phyloP scores from a whole-genome alignment of 2,888 invertebrate species.

The Mycogona germanica region DNA sequence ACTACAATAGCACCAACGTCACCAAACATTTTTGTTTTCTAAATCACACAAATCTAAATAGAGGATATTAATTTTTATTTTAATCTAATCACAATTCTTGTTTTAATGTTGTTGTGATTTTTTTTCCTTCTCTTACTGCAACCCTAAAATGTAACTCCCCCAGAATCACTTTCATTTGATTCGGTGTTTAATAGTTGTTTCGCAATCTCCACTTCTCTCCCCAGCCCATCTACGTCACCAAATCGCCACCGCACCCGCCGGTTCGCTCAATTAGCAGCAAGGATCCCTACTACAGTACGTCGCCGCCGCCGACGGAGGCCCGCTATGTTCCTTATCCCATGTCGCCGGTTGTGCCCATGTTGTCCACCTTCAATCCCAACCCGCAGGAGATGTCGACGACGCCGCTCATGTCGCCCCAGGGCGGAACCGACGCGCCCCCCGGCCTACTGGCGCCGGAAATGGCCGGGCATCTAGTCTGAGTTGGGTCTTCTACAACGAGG shows the following conservation, averaged over 20 bases:
- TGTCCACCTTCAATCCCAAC: slow-evolving; percentile 31
- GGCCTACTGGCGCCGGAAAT: slow-evolving; percentile 27
- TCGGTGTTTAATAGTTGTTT: no score
- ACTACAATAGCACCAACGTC: no score
- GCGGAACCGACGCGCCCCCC: slow-evolving; percentile 11
- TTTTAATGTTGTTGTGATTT: no score
- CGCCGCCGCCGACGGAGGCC: slow-evolving; percentile 35
- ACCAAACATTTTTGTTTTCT: no score
- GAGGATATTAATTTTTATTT: no score
- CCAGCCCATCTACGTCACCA: slow-evolving; percentile 26
- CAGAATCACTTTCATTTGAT: no score
- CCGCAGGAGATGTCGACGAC: slow-evolving; percentile 26
- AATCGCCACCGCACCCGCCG: slow-evolving; percentile 49
- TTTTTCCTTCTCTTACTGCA: no score
- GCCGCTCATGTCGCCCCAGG: slow-evolving; percentile 12
- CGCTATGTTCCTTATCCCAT: slow-evolving; percentile 67
- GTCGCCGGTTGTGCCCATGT: slow-evolving; percentile 19
- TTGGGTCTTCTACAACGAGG: no score
- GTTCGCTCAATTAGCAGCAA: slow-evolving; percentile 64
- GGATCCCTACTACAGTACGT: slow-evolving; percentile 57
- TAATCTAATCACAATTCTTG: no score
- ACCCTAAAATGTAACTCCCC: no score
- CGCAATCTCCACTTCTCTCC: no score
- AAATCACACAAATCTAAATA: no score
- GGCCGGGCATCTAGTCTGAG: slow-evolving; percentile 32